These are phyloP conservation scores for Cichladusa arquata DNA, from an alignment of 2,113 vertebrate species.

Conservation along the genomic window DNA sequence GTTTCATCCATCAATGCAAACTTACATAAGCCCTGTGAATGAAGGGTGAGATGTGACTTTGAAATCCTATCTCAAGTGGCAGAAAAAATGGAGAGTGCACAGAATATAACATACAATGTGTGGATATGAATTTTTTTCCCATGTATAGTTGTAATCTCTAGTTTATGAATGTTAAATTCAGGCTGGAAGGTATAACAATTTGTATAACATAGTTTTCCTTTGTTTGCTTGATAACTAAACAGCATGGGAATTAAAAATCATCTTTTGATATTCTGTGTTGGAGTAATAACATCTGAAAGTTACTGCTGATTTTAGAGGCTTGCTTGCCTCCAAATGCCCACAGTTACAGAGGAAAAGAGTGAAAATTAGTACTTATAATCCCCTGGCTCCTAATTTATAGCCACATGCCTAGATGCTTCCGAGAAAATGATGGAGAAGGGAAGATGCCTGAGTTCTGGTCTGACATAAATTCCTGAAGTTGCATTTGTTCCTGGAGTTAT, in stretches of 20 bases:
- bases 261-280: background rate
- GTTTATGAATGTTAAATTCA: background rate
- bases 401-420: background rate
- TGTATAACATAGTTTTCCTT: background rate
- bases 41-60: background rate
- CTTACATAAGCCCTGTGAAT: slow-evolving; percentile 22
- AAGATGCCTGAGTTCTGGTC: background rate
- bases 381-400: background rate
- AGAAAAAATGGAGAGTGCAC: background rate
- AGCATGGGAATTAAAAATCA: background rate
- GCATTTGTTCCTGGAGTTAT: background rate
- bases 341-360: background rate
- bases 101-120: background rate
- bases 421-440: background rate
- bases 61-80: slow-evolving; percentile 29
- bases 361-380: background rate
- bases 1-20: slow-evolving; percentile 16
- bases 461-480: background rate
- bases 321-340: background rate
- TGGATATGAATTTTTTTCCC: background rate
- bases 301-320: background rate
- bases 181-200: background rate
- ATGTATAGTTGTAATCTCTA: background rate
- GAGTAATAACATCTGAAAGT: background rate
- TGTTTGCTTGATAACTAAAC: background rate